phyloP scores from a whole-genome alignment of 2,888 invertebrate species.

The Romanomermis culicivorax region DNA sequence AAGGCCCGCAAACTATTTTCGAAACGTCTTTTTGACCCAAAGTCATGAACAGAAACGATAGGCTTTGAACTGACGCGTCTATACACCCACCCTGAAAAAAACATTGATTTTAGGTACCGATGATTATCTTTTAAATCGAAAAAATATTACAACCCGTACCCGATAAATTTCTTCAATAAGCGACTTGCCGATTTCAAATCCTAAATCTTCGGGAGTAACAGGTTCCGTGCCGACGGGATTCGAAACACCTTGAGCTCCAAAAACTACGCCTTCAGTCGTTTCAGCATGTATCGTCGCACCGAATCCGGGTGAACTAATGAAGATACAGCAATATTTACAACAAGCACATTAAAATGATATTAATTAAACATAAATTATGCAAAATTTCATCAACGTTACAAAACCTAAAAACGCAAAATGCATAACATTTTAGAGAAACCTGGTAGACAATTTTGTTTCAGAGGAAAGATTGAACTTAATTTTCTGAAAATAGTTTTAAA shows the following conservation, averaged over 20 bases:
- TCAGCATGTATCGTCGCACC: slow-evolving; percentile 73
- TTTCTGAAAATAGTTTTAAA: too few relatives aligned
- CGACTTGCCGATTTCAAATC: slow-evolving; percentile 52
- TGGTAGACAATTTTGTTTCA: too few relatives aligned
- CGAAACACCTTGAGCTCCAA: slow-evolving; percentile 33
- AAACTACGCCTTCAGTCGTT: slow-evolving; percentile 50
- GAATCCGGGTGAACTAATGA: slow-evolving; percentile 42
- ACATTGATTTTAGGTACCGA: neutral
- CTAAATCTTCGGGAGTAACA: slow-evolving; percentile 72
- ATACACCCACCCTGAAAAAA: slow-evolving; percentile 52
- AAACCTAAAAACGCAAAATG: too few relatives aligned
- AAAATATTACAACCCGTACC: slow-evolving; percentile 15
- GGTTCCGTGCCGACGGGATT: slow-evolving; percentile 34
- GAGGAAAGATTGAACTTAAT: too few relatives aligned
- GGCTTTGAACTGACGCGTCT: slow-evolving; percentile 65
- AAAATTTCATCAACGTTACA: too few relatives aligned
- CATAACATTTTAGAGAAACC: too few relatives aligned
- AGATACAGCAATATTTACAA: neutral
- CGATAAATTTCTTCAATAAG: slow-evolving; percentile 66
- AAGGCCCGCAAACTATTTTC: slow-evolving; percentile 45
- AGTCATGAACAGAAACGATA: slow-evolving; percentile 74
- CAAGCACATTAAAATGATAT: too few relatives aligned
- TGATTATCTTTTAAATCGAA: neutral
- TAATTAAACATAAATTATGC: too few relatives aligned
- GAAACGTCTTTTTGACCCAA: slow-evolving; percentile 81